These are phyloP conservation scores for Deladenus siricidicola DNA, from an alignment of 2,888 invertebrate genomes.

Conservation along the genomic window DNA sequence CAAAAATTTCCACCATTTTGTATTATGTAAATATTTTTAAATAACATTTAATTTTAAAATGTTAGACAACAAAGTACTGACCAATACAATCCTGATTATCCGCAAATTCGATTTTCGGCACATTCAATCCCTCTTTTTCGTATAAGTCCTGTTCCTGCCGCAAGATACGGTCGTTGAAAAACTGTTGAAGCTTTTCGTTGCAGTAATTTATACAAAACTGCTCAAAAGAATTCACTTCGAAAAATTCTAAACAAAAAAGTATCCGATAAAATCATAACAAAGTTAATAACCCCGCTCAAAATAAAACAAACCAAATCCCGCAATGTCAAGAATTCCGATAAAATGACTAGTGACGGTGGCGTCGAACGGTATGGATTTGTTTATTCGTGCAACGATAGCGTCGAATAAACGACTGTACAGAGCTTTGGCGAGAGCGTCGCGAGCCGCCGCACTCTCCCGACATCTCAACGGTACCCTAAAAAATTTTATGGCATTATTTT, in stretches of 20 bases:
- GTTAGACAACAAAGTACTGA: slow-evolving; percentile 54
- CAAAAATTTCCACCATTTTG: too few species aligned
- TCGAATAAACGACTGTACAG: slow-evolving; percentile 91
- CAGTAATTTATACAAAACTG: slow-evolving; percentile 98
- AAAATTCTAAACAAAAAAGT: slow-evolving; percentile 67
- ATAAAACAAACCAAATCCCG: slow-evolving; percentile 82
- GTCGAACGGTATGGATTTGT: slow-evolving; percentile 83
- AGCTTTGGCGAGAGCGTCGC: slow-evolving; percentile 92
- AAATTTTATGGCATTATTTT: neutral
- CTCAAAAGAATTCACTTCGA: slow-evolving; percentile 57
- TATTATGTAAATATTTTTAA: too few species aligned
- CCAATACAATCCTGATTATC: slow-evolving; percentile 97
- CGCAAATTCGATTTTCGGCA: slow-evolving; percentile 83
- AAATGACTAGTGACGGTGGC: slow-evolving; percentile 71
- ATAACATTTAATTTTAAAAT: too few species aligned
- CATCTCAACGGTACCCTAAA: slow-evolving; percentile 85
- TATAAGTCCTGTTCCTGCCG: slow-evolving; percentile 78
- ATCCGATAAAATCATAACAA: neutral
- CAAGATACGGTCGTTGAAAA: slow-evolving; percentile 78
- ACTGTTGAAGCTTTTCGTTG: slow-evolving; percentile 96
- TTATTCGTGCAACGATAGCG: slow-evolving; percentile 83
- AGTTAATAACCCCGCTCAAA: too few species aligned
- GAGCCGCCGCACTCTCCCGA: slow-evolving; percentile 81
- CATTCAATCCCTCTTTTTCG: slow-evolving; percentile 80
- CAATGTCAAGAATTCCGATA: slow-evolving; percentile 93